phyloP scores from a whole-genome alignment of 1,140 invertebrate species.

The Macrobrachium rosenbergii region DNA sequence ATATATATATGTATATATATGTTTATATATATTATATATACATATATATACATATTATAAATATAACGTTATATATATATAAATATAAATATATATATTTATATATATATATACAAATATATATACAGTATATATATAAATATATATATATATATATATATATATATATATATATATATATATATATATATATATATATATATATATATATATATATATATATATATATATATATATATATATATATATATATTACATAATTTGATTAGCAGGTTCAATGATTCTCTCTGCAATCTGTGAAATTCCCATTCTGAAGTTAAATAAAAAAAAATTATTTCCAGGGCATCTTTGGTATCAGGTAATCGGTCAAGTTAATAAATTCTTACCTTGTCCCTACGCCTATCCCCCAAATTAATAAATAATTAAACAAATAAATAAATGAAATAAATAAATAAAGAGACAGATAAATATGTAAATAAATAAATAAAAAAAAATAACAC shows the following conservation, averaged over 20 bases:
- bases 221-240: neutral
- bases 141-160: neutral
- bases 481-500: too few species aligned
- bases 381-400: too few species aligned
- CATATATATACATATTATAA: neutral
- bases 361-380: too few species aligned
- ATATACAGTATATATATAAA: neutral
- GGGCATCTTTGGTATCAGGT: too few species aligned
- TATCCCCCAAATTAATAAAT: too few species aligned
- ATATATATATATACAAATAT: neutral
- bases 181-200: slow-evolving; percentile 9
- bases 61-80: neutral
- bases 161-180: neutral
- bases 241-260: neutral
- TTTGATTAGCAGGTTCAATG: too few species aligned
- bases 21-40: neutral
- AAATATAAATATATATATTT: neutral
- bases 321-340: too few species aligned
- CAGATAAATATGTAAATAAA: too few species aligned
- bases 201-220: neutral
- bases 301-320: too few species aligned
- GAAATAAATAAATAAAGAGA: too few species aligned
- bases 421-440: too few species aligned
- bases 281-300: too few species aligned
- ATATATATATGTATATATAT: slow-evolving; percentile 8